Conservation (phyloP, 2,797 vertebrate genomes). For the Karalla daura region DNA sequence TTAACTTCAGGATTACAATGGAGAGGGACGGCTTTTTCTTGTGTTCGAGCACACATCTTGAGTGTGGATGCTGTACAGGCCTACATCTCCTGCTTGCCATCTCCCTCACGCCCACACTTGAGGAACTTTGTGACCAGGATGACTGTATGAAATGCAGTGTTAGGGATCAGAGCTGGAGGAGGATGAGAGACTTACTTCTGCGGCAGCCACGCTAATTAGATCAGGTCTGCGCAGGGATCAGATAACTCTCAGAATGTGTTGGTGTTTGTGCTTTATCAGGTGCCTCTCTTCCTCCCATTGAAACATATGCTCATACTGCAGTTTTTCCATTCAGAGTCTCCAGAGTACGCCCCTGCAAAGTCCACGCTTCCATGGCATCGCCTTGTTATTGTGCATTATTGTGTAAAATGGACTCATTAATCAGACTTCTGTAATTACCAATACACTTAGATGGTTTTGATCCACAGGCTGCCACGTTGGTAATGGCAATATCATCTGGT, state of each 20-base stretch:
- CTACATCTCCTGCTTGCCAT: not conserved
- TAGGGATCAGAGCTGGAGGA: not conserved
- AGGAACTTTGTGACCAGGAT: not conserved
- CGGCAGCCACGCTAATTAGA: not conserved
- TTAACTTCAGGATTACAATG: too few species aligned
- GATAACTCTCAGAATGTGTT: not conserved
- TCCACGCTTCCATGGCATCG: not conserved
- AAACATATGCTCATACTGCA: not conserved
- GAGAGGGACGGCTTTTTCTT: too few species aligned
- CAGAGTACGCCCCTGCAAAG: not conserved
- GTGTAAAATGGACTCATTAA: not conserved
- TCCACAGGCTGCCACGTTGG: too few species aligned
- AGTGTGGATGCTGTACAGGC: too few species aligned
- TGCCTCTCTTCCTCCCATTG: not conserved
- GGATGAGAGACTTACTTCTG: not conserved
- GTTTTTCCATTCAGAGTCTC: not conserved
- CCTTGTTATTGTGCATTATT: not conserved
- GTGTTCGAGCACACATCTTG: too few species aligned
- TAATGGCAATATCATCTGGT: not conserved
- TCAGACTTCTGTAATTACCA: not conserved
- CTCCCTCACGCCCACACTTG: not conserved
- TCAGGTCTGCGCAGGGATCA: not conserved
- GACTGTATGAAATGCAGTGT: not conserved
- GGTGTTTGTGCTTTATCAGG: not conserved
- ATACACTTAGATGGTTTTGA: not conserved